phyloP scores from a whole-genome alignment of 2,113 vertebrate species.

The Dipodomys stephensi region DNA sequence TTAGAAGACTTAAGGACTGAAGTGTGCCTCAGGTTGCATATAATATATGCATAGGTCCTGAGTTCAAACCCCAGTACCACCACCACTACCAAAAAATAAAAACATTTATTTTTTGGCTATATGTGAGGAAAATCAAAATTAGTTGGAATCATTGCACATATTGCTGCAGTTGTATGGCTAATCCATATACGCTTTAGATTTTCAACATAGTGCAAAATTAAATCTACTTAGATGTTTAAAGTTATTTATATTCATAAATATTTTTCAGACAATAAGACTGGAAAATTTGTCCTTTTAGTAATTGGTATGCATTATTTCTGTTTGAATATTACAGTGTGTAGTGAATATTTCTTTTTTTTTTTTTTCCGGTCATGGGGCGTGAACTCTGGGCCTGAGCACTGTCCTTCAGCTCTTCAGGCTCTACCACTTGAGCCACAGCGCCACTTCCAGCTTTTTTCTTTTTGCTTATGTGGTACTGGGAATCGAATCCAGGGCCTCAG shows the following conservation, averaged over 20 bases:
- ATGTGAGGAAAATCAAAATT: background rate
- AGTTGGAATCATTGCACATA: background rate
- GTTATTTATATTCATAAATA: background rate
- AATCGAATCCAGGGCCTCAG: no score
- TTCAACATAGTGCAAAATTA: background rate
- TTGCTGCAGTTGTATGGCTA: background rate
- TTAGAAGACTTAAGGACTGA: background rate
- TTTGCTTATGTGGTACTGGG: no score
- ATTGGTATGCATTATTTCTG: background rate
- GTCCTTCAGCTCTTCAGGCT: no score
- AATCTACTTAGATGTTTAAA: slow-evolving; percentile 3
- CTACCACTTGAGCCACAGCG: no score
- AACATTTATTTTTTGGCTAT: background rate
- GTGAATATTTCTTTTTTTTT: background rate
- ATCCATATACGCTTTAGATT: background rate
- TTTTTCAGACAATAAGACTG: background rate
- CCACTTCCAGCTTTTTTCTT: no score
- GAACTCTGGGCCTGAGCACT: no score
- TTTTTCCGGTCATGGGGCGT: no score
- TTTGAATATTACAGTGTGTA: background rate
- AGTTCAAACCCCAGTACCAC: no score
- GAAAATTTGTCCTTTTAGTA: background rate
- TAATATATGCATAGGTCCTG: no score
- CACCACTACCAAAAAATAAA: no score
- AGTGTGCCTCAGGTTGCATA: no score